Conservation (phyloP, 2,797 vertebrate genomes). For the Champsocephalus gunnari region DNA sequence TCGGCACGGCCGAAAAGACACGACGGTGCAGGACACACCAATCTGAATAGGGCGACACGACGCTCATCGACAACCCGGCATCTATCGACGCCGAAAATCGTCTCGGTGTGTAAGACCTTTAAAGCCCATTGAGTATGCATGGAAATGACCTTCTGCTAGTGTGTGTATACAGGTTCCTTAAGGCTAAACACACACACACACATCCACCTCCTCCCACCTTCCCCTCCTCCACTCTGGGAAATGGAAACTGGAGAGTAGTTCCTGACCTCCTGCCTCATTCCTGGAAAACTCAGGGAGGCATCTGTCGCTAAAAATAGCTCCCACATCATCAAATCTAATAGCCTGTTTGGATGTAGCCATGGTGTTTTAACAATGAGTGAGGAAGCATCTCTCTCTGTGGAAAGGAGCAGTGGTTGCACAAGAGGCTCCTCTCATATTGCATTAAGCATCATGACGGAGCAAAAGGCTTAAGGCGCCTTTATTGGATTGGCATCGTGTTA, state of each 20-base stretch:
- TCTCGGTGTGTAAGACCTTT: neutral
- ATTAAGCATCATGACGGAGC: constrained; percentile 54
- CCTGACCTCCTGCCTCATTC: constrained; percentile 35
- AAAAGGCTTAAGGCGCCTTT: constrained; percentile 41
- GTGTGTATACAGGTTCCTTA: neutral
- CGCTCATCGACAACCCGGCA: too few species aligned
- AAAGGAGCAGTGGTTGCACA: constrained; percentile 44
- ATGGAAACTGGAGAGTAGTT: constrained; percentile 18
- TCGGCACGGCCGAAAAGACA: too few species aligned
- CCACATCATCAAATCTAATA: constrained; percentile 36
- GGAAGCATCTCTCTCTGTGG: constrained; percentile 35
- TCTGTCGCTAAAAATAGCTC: constrained; percentile 50
- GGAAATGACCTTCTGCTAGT: constrained; percentile 44
- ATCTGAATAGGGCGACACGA: too few species aligned
- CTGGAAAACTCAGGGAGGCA: constrained; percentile 40
- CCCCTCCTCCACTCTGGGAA: constrained; percentile 1
- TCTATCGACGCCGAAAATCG: too few species aligned
- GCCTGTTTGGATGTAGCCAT: constrained; percentile 24
- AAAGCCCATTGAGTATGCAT: constrained; percentile 45
- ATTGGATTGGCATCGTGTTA: constrained; percentile 42
- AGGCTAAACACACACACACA: constrained; percentile 31
- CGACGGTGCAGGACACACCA: too few species aligned
- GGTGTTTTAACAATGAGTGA: constrained; percentile 25
- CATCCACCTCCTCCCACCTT: neutral
- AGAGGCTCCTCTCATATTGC: constrained; percentile 45